Evolutionary conservation across 2,113 vertebrate genomes (phyloP).

Genomic region (Echinops telfairi): DNA sequence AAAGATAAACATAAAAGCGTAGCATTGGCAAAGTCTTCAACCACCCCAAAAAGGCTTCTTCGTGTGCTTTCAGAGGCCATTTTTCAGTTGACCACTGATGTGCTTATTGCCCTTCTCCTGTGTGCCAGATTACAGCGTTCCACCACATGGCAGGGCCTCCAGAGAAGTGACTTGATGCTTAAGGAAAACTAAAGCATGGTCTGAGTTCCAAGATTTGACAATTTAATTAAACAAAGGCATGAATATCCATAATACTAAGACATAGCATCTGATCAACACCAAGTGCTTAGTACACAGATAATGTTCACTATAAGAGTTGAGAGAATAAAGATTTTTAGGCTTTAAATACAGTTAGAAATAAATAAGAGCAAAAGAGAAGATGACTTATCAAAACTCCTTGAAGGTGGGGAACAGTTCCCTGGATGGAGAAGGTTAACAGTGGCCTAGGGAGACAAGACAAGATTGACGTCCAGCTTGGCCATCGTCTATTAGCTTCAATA

Average conservation of each 20-base stretch:
- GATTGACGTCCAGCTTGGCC: not conserved
- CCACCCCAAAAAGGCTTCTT: not conserved
- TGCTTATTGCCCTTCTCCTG: constrained; percentile 35
- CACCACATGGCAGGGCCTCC: not conserved
- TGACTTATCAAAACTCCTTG: not conserved
- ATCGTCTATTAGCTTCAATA: not conserved
- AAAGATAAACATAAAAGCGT: not conserved
- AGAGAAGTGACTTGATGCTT: not conserved
- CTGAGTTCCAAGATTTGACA: not conserved
- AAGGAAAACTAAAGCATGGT: not conserved
- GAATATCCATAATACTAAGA: constrained; percentile 9
- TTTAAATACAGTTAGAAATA: not conserved
- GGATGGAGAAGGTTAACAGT: not conserved
- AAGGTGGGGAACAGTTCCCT: not conserved
- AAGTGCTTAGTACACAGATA: not conserved
- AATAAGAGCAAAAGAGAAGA: constrained; percentile 21
- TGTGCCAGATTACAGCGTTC: not conserved
- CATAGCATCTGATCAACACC: not conserved
- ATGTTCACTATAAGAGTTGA: not conserved
- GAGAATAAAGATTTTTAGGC: not conserved
- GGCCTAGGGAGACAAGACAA: not conserved
- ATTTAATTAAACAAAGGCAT: constrained; percentile 17
- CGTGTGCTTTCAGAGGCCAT: constrained; percentile 22
- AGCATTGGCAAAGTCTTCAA: not conserved
- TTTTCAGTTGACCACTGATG: not conserved